phyloP scores from a whole-genome alignment of 2,797 vertebrate species.

The Aldrovandia affinis region DNA sequence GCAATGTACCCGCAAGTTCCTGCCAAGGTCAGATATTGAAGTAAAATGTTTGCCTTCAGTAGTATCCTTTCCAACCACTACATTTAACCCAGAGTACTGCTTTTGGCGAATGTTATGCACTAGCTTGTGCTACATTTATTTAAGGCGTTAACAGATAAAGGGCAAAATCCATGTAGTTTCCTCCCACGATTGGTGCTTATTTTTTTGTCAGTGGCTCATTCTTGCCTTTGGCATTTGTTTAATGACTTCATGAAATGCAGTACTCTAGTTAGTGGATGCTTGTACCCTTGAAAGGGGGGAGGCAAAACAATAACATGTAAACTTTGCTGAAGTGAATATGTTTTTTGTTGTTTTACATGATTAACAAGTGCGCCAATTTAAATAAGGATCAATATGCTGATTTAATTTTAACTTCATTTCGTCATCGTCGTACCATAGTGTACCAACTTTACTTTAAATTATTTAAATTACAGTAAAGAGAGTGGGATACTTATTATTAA shows the following conservation, averaged over 20 bases:
- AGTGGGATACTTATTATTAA: no score
- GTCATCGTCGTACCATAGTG: no score
- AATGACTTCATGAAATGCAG: not conserved
- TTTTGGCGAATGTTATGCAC: not conserved
- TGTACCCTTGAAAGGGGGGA: not conserved
- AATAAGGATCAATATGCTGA: not conserved
- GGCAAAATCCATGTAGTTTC: no score
- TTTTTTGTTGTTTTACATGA: not conserved
- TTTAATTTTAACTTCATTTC: not conserved
- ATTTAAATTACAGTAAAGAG: no score
- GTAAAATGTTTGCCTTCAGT: slow-evolving; percentile 55
- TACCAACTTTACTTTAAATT: no score
- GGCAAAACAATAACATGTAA: not conserved
- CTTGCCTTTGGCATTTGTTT: not conserved
- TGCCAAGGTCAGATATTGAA: slow-evolving; percentile 34
- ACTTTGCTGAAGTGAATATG: not conserved
- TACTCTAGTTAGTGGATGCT: not conserved
- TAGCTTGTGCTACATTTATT: not conserved
- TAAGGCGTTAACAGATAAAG: no score
- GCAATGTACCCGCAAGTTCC: slow-evolving; percentile 5
- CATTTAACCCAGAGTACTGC: slow-evolving; percentile 37
- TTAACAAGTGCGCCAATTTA: not conserved
- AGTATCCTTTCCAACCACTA: slow-evolving; percentile 34
- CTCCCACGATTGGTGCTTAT: no score
- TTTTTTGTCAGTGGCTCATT: not conserved